Base-by-base conservation (phyloP, 2,113 vertebrate species). In the Monopterus albus region DNA sequence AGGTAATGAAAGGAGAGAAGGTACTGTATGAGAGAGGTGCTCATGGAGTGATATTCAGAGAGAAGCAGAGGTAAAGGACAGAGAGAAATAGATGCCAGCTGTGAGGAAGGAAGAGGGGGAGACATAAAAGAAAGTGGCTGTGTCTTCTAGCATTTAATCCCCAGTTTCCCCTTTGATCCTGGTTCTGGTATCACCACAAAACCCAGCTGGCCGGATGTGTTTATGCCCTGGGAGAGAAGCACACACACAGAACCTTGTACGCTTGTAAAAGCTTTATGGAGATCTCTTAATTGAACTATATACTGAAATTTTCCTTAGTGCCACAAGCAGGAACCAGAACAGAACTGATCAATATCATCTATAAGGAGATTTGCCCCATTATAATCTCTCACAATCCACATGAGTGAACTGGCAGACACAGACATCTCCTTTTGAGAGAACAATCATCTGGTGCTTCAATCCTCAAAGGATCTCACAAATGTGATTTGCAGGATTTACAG, bases 161-260 rank as follows among this genome's bases (percentile, higher is more conserved):
- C 21, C 31, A 18, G 4, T 31, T 58, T 20, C 65, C 50, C 45
- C 66, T 86, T 78, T 86, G 75, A 78, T 86, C 69, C 69, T 46
- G 68, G 0, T 71, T 64, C 65, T 77, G 51, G 57, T 77, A 62
- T 76, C 72, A 69, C 28, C 7, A 8, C 25, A 29, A 56, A 82
- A 60, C 49, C 49, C 42, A 26, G 64, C 58, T n/a, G n/a, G n/a
- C n/a, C n/a, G n/a, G n/a, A n/a, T 60, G 14, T 50, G 25, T 79
- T 66, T 53, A 69, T 17, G 40, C 64, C 65, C 1, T 43, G 52
- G 38, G 83, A 81, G 7, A 57, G 2, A 66, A 36, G 56, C 2
- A 8, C 21, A 56, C 56, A 46, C 18, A 28, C 36, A 28, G 6
- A 57, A 7, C 23, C 31, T 8, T 66, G 33, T 45, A 46, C 2